A percentile compares a stretch with the other conserved stretches of the same genome.
phyloP scores from a whole-genome alignment of 2,888 invertebrate genomes.

The Ferdinandea cuprea region DNA sequence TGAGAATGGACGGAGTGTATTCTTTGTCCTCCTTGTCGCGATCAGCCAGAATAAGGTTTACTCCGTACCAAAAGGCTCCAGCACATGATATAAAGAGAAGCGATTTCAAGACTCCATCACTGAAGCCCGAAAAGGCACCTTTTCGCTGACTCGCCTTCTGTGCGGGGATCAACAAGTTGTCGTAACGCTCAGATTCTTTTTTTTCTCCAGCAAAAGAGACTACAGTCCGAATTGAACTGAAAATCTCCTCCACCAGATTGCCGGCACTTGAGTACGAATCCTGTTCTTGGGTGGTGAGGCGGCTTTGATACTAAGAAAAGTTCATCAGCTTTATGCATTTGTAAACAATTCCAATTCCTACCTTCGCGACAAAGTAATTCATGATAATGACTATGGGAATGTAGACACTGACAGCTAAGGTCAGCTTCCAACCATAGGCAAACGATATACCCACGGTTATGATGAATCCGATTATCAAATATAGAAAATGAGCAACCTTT shows the following conservation, averaged over 20 bases:
- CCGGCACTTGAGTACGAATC: slow-evolving; percentile 91
- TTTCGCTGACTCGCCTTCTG: slow-evolving; percentile 86
- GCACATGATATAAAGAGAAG: slow-evolving; percentile 90
- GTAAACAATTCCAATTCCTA: slow-evolving; percentile 79
- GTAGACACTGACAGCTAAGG: slow-evolving; percentile 90
- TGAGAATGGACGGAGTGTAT: slow-evolving; percentile 88
- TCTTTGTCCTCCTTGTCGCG: slow-evolving; percentile 85
- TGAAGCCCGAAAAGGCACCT: slow-evolving; percentile 88
- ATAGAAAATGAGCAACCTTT: slow-evolving; percentile 90
- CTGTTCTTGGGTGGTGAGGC: slow-evolving; percentile 86
- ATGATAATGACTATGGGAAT: slow-evolving; percentile 90
- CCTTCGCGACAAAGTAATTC: slow-evolving; percentile 90
- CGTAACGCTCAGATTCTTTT: slow-evolving; percentile 88
- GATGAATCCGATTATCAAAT: slow-evolving; percentile 82
- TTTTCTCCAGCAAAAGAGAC: slow-evolving; percentile 91
- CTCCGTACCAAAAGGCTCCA: slow-evolving; percentile 92
- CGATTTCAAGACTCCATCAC: slow-evolving; percentile 89
- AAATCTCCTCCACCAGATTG: slow-evolving; percentile 89
- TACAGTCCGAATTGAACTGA: slow-evolving; percentile 89
- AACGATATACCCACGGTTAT: slow-evolving; percentile 89
- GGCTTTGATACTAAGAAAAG: slow-evolving; percentile 85
- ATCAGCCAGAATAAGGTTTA: slow-evolving; percentile 88
- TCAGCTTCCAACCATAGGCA: slow-evolving; percentile 93
- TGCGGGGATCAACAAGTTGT: slow-evolving; percentile 85
- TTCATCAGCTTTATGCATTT: neutral